These are phyloP conservation scores for Cordilura impudica DNA, from an alignment of 2,888 invertebrate genomes.

Conservation along the genomic window DNA sequence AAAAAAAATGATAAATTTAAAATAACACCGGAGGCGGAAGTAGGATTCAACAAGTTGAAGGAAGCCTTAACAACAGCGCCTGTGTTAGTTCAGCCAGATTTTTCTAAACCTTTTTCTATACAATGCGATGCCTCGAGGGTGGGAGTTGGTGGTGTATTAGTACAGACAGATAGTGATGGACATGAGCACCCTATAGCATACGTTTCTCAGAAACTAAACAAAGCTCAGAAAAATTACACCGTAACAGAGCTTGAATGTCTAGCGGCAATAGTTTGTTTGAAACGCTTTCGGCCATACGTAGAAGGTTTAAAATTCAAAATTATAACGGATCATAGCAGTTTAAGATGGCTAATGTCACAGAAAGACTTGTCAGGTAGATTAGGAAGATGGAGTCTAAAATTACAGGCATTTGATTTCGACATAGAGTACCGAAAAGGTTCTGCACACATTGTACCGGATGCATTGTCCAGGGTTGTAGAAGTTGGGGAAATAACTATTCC, in stretches of 20 bases:
- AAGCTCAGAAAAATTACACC: not conserved
- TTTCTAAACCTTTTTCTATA: not conserved
- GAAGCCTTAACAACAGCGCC: conserved; percentile 17
- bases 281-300: conserved; percentile 52
- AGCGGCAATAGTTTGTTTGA: conserved; percentile 41
- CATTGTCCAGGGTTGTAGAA: conserved; percentile 58
- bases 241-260: conserved; percentile 44
- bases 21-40: not conserved
- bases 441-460: conserved; percentile 65
- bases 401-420: conserved; percentile 61
- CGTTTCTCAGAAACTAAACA: not conserved
- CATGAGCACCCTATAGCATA: conserved; percentile 1
- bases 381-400: conserved; percentile 65
- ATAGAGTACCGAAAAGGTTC: conserved; percentile 65
- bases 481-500: not conserved
- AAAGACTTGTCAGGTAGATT: conserved; percentile 66
- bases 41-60: conserved; percentile 15
- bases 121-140: conserved; percentile 5
- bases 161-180: not conserved
- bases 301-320: conserved; percentile 63
- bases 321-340: conserved; percentile 66
- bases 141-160: not conserved
- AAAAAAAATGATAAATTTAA: not conserved
- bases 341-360: conserved; percentile 66
- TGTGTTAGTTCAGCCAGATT: conserved; percentile 8